Evolutionary conservation across 2,113 vertebrate genomes (phyloP).

Genomic region (Ellobius talpinus): DNA sequence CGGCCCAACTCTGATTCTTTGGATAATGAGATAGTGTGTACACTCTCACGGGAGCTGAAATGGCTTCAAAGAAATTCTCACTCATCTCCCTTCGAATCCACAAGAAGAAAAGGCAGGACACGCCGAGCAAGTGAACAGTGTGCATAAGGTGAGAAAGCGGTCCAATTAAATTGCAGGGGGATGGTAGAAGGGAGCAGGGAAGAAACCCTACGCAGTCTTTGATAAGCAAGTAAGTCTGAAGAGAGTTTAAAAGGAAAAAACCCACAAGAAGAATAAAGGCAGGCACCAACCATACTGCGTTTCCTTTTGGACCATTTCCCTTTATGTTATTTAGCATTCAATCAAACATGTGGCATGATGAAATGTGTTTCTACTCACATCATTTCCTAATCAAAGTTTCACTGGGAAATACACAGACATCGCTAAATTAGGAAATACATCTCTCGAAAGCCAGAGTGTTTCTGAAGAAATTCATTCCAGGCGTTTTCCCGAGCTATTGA

Average conservation of each 20-base stretch:
- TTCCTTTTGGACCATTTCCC: slow-evolving; percentile 8
- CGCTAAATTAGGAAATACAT: slow-evolving; percentile 6
- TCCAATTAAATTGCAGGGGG: slow-evolving; percentile 34
- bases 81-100: not conserved
- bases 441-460: not conserved
- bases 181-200: not conserved
- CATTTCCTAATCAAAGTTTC: slow-evolving; percentile 16
- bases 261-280: not conserved
- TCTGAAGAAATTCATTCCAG: not conserved
- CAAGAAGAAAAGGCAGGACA: not conserved
- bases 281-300: not conserved
- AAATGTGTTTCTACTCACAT: slow-evolving; percentile 1
- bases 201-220: not conserved
- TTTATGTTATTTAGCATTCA: slow-evolving; percentile 8
- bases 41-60: slow-evolving; percentile 3
- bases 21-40: not conserved
- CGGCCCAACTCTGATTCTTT: not conserved
- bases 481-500: not conserved
- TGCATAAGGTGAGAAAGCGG: slow-evolving; percentile 13
- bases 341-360: not conserved
- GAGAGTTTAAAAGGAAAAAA: not conserved
- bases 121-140: not conserved
- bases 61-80: slow-evolving; percentile 67
- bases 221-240: slow-evolving; percentile 11
- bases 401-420: slow-evolving; percentile 13